Evolutionary conservation across 1,140 invertebrate species (phyloP).

Genomic region (Anastatus disparis): DNA sequence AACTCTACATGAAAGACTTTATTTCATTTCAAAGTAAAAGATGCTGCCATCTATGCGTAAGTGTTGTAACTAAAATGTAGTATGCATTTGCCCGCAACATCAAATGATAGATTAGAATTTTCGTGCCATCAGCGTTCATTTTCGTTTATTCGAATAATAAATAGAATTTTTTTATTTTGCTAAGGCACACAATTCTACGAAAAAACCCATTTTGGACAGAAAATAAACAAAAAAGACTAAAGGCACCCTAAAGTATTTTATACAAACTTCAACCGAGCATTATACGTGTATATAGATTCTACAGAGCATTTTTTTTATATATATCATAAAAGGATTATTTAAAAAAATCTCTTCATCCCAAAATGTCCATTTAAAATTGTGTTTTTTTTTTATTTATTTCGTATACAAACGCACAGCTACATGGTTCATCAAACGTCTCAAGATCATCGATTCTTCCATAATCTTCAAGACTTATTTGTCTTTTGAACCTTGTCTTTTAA

Average conservation of each 20-base stretch:
- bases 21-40: constrained; percentile 14
- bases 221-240: constrained; percentile 57
- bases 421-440: background rate
- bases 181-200: constrained; percentile 59
- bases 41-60: constrained; percentile 15
- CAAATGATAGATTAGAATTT: background rate
- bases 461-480: background rate
- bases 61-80: background rate
- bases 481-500: background rate
- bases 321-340: background rate
- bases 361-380: background rate
- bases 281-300: constrained; percentile 29
- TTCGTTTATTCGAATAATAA: background rate
- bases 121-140: background rate
- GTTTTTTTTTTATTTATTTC: constrained; percentile 20
- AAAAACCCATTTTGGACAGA: no score
- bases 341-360: constrained; percentile 2
- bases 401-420: constrained; percentile 31
- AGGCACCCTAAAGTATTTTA: constrained; percentile 56
- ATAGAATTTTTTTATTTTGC: constrained; percentile 31
- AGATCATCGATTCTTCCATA: background rate
- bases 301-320: constrained; percentile 7
- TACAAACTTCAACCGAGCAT: constrained; percentile 20
- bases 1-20: no score
- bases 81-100: background rate